Percentiles rank a stretch among this genome's conserved stretches.
Conservation (phyloP, 2,888 invertebrate genomes). For the Eumacrocentrus americanus region DNA sequence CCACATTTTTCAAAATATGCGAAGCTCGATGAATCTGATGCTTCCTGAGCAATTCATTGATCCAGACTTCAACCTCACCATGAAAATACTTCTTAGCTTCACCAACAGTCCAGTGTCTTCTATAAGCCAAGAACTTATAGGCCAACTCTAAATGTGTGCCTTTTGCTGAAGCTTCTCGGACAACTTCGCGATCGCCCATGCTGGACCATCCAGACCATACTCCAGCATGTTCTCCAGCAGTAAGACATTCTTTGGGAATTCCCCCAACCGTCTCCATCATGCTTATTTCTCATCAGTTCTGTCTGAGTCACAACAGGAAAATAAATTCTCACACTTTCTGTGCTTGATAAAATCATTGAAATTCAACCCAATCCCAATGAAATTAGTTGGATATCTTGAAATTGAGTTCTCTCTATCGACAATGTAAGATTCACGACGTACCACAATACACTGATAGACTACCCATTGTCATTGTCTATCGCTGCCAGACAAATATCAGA, state of each 20-base stretch:
- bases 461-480: too few relatives aligned
- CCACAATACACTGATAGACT: constrained; percentile 48
- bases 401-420: neutral
- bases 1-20: constrained; percentile 70
- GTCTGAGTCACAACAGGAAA: too few relatives aligned
- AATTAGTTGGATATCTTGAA: too few relatives aligned
- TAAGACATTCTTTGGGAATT: constrained; percentile 66
- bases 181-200: constrained; percentile 70
- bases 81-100: constrained; percentile 60
- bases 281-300: neutral
- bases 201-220: constrained; percentile 73
- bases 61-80: constrained; percentile 69
- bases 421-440: neutral
- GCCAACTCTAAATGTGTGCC: constrained; percentile 70
- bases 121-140: constrained; percentile 65
- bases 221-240: constrained; percentile 66
- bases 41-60: constrained; percentile 67
- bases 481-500: too few relatives aligned
- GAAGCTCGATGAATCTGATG: constrained; percentile 72
- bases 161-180: constrained; percentile 73
- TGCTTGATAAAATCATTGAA: neutral
- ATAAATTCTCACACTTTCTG: neutral
- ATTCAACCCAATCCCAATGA: neutral
- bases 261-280: constrained; percentile 44
- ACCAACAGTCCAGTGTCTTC: constrained; percentile 64